Conservation (phyloP, 2,113 vertebrate species). For the Chlorodrepanis virens region DNA sequence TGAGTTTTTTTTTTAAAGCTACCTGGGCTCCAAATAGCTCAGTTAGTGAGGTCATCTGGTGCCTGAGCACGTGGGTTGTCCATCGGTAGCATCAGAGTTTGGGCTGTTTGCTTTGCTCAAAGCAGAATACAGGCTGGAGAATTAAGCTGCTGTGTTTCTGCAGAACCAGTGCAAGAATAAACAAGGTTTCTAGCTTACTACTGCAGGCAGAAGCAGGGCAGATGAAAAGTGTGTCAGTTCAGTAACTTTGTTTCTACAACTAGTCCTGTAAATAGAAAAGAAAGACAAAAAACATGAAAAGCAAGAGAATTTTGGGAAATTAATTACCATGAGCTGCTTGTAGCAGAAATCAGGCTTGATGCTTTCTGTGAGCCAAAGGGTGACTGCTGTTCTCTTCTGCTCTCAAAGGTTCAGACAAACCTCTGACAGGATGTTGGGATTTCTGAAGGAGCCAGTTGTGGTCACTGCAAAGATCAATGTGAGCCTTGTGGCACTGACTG, state of each 20-base stretch:
- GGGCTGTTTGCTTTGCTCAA: background rate
- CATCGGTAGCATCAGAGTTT: background rate
- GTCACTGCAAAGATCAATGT: constrained; percentile 82
- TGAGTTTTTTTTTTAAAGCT: background rate
- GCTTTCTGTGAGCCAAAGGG: background rate
- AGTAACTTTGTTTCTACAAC: background rate
- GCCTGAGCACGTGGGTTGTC: background rate
- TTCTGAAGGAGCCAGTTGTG: constrained; percentile 77
- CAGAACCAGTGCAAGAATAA: background rate
- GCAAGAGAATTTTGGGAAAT: background rate
- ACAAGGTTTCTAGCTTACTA: background rate
- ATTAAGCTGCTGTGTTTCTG: background rate
- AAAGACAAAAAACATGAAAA: background rate
- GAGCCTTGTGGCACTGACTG: constrained; percentile 75
- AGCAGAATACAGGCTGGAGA: background rate
- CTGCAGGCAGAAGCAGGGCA: background rate
- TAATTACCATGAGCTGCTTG: background rate
- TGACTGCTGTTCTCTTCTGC: background rate
- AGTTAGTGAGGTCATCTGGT: background rate
- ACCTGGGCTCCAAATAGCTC: background rate
- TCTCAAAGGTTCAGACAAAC: background rate
- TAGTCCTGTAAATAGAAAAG: background rate
- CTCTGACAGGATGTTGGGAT: constrained; percentile 63
- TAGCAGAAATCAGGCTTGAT: background rate
- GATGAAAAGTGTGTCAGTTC: background rate